Evolutionary conservation across 2,797 vertebrate species (phyloP).

Genomic region (Myotis pilosus): DNA sequence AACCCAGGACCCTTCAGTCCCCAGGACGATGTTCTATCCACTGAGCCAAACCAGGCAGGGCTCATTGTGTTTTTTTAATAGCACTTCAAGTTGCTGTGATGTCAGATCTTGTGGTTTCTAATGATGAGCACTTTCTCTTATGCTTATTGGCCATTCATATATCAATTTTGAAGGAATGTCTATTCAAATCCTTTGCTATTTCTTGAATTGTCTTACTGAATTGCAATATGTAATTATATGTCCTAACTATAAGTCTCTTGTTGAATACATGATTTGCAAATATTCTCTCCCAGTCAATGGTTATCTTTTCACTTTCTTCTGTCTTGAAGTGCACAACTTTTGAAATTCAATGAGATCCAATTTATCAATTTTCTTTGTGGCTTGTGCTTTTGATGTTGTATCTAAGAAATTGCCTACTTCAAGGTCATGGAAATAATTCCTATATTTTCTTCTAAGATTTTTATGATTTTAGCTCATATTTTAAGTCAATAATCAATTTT

Average conservation of each 20-base stretch:
- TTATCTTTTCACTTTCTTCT: constrained; percentile 18
- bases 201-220: neutral
- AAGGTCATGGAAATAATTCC: neutral
- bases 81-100: neutral
- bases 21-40: too few species aligned
- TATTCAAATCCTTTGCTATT: constrained; percentile 25
- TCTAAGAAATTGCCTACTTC: neutral
- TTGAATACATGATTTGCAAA: neutral
- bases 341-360: neutral
- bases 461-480: constrained; percentile 4
- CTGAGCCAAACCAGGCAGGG: neutral
- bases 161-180: neutral
- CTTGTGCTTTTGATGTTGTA: neutral
- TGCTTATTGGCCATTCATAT: neutral
- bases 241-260: neutral
- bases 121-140: neutral
- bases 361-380: neutral
- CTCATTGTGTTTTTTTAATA: neutral
- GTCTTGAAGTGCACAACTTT: neutral
- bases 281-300: constrained; percentile 1
- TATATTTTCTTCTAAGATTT: neutral
- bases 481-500: neutral
- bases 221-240: neutral
- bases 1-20: too few species aligned
- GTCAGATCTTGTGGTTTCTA: neutral